A percentile compares a stretch with the other conserved stretches of the same genome.
Conservation (phyloP, 2,888 invertebrate genomes). For the Apotomis capreana region DNA sequence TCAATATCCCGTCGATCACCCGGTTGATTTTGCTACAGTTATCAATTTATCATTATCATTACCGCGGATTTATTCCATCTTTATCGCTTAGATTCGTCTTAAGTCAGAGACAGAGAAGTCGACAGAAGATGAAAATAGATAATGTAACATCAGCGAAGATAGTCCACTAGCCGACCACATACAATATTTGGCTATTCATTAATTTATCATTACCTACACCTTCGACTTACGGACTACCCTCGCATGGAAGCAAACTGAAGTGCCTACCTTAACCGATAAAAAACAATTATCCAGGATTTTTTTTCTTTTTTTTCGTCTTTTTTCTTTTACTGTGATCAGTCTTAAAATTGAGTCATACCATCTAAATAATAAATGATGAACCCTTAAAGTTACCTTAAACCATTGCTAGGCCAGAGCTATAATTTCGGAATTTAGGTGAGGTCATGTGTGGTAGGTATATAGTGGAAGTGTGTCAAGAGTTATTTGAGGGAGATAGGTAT, state of each 20-base stretch:
- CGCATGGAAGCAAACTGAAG: slow-evolving; percentile 54
- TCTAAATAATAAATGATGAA: slow-evolving; percentile 81
- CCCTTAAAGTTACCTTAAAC: slow-evolving; percentile 71
- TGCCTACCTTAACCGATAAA: slow-evolving; percentile 58
- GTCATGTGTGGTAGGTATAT: slow-evolving; percentile 47
- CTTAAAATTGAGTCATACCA: slow-evolving; percentile 84
- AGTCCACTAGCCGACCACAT: slow-evolving; percentile 57
- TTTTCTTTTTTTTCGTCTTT: slow-evolving; percentile 58
- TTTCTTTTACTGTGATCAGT: slow-evolving; percentile 79
- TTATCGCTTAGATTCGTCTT: slow-evolving; percentile 65
- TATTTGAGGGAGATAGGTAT: slow-evolving; percentile 60
- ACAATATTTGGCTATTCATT: slow-evolving; percentile 71
- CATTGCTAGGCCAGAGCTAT: slow-evolving; percentile 76
- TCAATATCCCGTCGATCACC: slow-evolving; percentile 63
- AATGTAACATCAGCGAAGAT: slow-evolving; percentile 53
- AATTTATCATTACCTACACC: slow-evolving; percentile 55
- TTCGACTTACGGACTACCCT: slow-evolving; percentile 56
- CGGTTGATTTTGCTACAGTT: slow-evolving; percentile 51
- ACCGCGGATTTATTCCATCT: slow-evolving; percentile 62
- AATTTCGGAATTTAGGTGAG: slow-evolving; percentile 61
- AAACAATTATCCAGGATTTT: slow-evolving; percentile 67
- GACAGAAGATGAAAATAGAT: slow-evolving; percentile 63
- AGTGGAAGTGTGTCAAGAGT: slow-evolving; percentile 60
- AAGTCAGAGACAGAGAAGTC: slow-evolving; percentile 75
- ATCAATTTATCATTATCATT: slow-evolving; percentile 69